Percentiles rank a stretch among this genome's conserved stretches.
Evolutionary conservation across 2,113 vertebrate species (phyloP).

Genomic region (Corythornis vintsioides): DNA sequence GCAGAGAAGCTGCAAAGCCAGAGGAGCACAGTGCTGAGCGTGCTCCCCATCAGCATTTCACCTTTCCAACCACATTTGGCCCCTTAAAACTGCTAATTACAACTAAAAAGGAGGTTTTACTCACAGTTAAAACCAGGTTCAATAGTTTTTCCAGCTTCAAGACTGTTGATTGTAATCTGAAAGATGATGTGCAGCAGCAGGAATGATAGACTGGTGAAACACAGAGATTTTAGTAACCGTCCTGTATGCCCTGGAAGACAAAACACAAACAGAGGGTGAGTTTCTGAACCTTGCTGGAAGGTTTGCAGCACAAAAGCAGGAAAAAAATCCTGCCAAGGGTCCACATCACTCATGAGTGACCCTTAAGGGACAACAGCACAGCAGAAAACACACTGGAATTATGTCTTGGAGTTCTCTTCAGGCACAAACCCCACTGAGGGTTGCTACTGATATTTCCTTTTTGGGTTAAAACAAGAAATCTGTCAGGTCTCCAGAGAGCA

Average conservation of each 20-base stretch:
- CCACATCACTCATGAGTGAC: neutral
- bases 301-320: neutral
- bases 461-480: neutral
- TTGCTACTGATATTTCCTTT: neutral
- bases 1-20: neutral
- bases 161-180: slow-evolving; percentile 94
- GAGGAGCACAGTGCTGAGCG: neutral
- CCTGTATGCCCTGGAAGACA: slow-evolving; percentile 90
- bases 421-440: neutral
- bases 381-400: neutral
- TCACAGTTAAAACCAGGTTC: slow-evolving; percentile 90
- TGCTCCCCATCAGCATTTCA: neutral
- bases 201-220: slow-evolving; percentile 93
- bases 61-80: neutral
- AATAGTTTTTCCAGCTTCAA: slow-evolving; percentile 85
- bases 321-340: neutral
- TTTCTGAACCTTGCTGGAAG: neutral
- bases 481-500: neutral
- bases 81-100: neutral
- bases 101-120: slow-evolving; percentile 65
- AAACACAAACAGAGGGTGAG: neutral
- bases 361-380: neutral
- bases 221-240: slow-evolving; percentile 92
- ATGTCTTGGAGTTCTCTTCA: neutral
- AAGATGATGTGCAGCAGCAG: slow-evolving; percentile 95